These are phyloP conservation scores for Elysia crispata DNA, from an alignment of 2,888 invertebrate genomes.

Conservation along the genomic window DNA sequence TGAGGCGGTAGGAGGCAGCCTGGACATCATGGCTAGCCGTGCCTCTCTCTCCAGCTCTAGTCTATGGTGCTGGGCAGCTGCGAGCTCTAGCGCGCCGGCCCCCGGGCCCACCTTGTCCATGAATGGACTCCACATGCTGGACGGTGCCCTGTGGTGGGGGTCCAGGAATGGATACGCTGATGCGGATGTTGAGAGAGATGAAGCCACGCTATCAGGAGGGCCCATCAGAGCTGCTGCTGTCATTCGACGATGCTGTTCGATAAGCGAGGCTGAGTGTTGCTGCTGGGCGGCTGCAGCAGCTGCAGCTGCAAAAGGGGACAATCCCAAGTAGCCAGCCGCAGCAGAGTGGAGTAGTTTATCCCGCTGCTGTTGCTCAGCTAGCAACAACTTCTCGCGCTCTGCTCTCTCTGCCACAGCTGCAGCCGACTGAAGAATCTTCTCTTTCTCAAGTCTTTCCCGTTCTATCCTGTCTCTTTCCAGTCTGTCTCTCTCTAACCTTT, in stretches of 20 bases:
- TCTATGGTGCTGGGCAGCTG: slow-evolving; percentile 58
- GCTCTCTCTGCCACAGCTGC: slow-evolving; percentile 26
- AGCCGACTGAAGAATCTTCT: slow-evolving; percentile 42
- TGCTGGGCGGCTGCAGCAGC: slow-evolving; percentile 12
- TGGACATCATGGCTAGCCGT: slow-evolving; percentile 57
- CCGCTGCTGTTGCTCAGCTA: slow-evolving; percentile 43
- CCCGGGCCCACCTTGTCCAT: slow-evolving; percentile 56
- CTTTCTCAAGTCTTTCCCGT: slow-evolving; percentile 36
- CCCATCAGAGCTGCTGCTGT: slow-evolving; percentile 26
- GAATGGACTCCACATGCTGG: slow-evolving; percentile 64
- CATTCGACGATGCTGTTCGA: slow-evolving; percentile 32
- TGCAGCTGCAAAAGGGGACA: slow-evolving; percentile 46
- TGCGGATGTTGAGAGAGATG: neutral
- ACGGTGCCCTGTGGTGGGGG: slow-evolving; percentile 52
- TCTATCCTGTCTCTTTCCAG: slow-evolving; percentile 44
- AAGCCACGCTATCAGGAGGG: neutral
- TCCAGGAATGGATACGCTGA: slow-evolving; percentile 55
- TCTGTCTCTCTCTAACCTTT: slow-evolving; percentile 48
- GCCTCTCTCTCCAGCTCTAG: slow-evolving; percentile 60
- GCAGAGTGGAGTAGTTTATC: slow-evolving; percentile 42
- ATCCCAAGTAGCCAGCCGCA: slow-evolving; percentile 54
- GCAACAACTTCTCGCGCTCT: slow-evolving; percentile 53
- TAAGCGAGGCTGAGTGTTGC: slow-evolving; percentile 59
- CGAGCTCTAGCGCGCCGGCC: neutral
- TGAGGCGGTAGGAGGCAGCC: slow-evolving; percentile 54